phyloP scores from a whole-genome alignment of 2,113 vertebrate genomes.

The Spermophilus dauricus region DNA sequence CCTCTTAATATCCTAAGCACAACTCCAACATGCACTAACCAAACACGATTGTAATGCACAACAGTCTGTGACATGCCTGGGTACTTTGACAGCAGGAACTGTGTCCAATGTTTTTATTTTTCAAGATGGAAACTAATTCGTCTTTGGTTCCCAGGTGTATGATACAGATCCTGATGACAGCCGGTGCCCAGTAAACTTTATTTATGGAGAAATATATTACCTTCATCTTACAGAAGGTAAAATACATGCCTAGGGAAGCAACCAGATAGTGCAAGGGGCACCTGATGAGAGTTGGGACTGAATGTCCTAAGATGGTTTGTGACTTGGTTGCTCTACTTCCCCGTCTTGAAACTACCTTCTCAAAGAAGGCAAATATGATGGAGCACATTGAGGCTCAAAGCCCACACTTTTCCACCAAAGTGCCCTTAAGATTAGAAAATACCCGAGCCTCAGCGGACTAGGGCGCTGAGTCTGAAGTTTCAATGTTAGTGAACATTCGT shows the following conservation, averaged over 20 bases:
- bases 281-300: neutral
- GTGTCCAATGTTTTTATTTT: too few relatives aligned
- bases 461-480: neutral
- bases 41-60: rapidly evolving
- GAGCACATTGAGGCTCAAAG: rapidly evolving
- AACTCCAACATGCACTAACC: neutral
- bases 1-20: neutral
- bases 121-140: neutral
- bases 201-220: neutral
- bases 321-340: neutral
- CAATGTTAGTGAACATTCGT: neutral
- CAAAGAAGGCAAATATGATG: neutral
- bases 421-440: neutral
- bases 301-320: too few relatives aligned
- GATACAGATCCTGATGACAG: neutral
- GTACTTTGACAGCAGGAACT: neutral
- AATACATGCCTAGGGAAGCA: rapidly evolving
- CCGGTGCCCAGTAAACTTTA: neutral
- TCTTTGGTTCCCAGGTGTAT: neutral
- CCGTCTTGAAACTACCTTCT: neutral
- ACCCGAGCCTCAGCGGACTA: neutral
- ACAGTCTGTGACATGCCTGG: too few relatives aligned
- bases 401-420: neutral
- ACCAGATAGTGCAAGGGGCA: neutral
- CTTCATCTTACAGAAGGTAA: neutral